Conservation (phyloP, 2,888 invertebrate species). For the Caradrina clavipalpis region DNA sequence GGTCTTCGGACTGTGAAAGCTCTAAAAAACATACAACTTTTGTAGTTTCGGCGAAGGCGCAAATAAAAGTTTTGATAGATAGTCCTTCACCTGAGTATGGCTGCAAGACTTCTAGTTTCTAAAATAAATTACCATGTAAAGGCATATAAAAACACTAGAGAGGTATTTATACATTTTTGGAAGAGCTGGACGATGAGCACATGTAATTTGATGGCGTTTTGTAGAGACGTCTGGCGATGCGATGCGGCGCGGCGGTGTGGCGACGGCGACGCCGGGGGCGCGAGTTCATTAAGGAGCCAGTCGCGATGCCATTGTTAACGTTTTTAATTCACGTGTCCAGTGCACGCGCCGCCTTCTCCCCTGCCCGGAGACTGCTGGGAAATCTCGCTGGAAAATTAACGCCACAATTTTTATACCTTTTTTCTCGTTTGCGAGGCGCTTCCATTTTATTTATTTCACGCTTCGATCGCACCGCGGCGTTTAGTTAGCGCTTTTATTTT, state of each 20-base stretch:
- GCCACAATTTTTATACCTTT: constrained; percentile 85
- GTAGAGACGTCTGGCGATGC: constrained; percentile 56
- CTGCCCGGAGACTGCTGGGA: constrained; percentile 84
- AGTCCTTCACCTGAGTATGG: neutral
- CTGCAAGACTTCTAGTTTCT: neutral
- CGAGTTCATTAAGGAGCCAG: constrained; percentile 86
- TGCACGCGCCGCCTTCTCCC: constrained; percentile 84
- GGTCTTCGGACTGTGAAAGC: neutral
- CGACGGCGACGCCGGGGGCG: constrained; percentile 67
- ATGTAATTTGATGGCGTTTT: constrained; percentile 65
- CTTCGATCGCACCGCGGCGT: constrained; percentile 84
- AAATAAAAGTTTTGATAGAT: neutral
- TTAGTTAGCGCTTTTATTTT: constrained; percentile 82
- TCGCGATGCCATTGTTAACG: constrained; percentile 87
- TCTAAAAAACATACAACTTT: neutral
- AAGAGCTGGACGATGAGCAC: constrained; percentile 31
- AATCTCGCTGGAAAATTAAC: constrained; percentile 90
- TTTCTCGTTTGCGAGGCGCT: constrained; percentile 83
- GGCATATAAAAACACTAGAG: neutral
- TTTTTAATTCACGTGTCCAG: constrained; percentile 90
- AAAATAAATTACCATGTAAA: neutral
- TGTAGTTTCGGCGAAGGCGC: neutral
- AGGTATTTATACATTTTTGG: neutral
- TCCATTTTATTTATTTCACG: constrained; percentile 89
- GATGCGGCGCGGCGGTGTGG: constrained; percentile 19